phyloP scores from a whole-genome alignment of 2,888 invertebrate genomes.

The Sepiola atlantica region DNA sequence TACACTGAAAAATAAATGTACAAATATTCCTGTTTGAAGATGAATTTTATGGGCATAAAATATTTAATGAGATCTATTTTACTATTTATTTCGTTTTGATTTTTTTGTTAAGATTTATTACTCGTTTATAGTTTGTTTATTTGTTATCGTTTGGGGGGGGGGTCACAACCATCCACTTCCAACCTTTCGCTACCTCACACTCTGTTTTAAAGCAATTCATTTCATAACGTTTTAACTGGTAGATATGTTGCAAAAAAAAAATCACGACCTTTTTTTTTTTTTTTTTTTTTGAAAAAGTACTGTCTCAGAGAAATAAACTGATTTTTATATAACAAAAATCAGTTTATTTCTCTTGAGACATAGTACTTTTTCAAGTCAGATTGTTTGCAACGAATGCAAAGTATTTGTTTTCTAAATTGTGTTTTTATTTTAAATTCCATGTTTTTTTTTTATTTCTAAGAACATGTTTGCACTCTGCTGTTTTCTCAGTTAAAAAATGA shows the following conservation, averaged over 20 bases:
- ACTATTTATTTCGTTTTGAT: neutral
- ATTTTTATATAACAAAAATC: neutral
- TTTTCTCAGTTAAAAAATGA: neutral
- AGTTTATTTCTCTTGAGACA: neutral
- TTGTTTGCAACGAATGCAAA: neutral
- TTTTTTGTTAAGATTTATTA: too few relatives aligned
- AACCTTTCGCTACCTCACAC: too few relatives aligned
- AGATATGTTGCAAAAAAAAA: neutral
- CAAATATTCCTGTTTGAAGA: neutral
- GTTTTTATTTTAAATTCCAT: neutral
- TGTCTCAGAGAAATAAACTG: too few relatives aligned
- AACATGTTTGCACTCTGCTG: neutral
- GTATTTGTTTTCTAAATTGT: neutral
- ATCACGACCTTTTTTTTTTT: too few relatives aligned
- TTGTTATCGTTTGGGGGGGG: too few relatives aligned
- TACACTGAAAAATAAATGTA: neutral
- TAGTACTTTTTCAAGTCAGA: neutral
- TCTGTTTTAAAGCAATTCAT: neutral
- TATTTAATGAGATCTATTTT: neutral
- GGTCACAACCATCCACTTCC: too few relatives aligned
- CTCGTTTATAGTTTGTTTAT: too few relatives aligned
- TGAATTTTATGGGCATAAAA: neutral
- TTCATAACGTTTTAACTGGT: neutral
- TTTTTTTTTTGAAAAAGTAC: too few relatives aligned
- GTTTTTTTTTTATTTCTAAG: neutral